A percentile compares a stretch with the other conserved stretches of the same genome.
Evolutionary conservation across 2,888 invertebrate species (phyloP).

Genomic region (Drosophila borealis): DNA sequence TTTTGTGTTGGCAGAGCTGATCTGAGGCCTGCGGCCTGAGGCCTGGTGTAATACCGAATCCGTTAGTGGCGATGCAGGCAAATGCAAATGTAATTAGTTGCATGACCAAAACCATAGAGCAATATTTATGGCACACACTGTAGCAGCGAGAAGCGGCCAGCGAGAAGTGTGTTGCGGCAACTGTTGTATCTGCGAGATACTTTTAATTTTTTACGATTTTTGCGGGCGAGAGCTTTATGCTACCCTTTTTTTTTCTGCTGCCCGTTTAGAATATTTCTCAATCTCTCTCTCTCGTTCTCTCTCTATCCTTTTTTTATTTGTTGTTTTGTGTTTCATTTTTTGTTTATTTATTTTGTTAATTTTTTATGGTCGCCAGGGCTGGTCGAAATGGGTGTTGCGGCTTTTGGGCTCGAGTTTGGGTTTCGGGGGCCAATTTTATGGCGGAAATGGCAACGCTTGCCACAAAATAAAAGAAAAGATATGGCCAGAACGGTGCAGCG

Average conservation of each 20-base stretch:
- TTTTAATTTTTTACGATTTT: slow-evolving; percentile 79
- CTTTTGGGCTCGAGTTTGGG: slow-evolving; percentile 33
- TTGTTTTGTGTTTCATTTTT: slow-evolving; percentile 2
- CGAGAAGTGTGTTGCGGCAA: slow-evolving; percentile 55
- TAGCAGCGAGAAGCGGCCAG: slow-evolving; percentile 31
- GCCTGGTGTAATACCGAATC: background rate
- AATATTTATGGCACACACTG: slow-evolving; percentile 77
- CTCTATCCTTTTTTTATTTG: slow-evolving; percentile 6
- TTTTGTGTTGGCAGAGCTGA: background rate
- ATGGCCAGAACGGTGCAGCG: slow-evolving; percentile 54
- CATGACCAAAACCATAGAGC: slow-evolving; percentile 77
- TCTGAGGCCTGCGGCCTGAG: background rate
- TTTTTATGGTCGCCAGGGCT: slow-evolving; percentile 69
- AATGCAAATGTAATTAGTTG: slow-evolving; percentile 80
- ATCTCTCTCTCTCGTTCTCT: background rate
- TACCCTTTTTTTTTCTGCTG: slow-evolving; percentile 42
- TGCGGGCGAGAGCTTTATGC: slow-evolving; percentile 61
- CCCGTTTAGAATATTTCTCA: slow-evolving; percentile 71
- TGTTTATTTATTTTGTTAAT: slow-evolving; percentile 70
- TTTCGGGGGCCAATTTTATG: slow-evolving; percentile 60
- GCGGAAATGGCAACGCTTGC: slow-evolving; percentile 76
- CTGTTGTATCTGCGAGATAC: slow-evolving; percentile 73
- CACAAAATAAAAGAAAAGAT: slow-evolving; percentile 79
- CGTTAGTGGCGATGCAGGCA: slow-evolving; percentile 19
- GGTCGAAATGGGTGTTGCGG: slow-evolving; percentile 49